A percentile compares a stretch with the other conserved stretches of the same genome.
Conservation (phyloP, 2,888 invertebrate genomes). For the Dryobota labecula region DNA sequence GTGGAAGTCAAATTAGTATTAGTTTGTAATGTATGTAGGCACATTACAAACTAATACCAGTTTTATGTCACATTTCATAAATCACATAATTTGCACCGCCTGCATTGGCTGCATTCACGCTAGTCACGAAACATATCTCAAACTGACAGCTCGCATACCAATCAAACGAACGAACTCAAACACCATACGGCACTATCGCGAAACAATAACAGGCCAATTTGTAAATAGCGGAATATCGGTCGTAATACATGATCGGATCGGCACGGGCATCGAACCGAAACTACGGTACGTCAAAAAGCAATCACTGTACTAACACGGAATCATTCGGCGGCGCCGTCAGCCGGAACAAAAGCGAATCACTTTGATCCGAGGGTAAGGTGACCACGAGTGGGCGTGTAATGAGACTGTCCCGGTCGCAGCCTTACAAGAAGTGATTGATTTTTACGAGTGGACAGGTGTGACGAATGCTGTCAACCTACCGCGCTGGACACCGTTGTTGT, state of each 20-base stretch:
- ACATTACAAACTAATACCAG: slow-evolving; percentile 8
- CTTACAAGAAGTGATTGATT: slow-evolving; percentile 36
- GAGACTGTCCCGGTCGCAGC: slow-evolving; percentile 44
- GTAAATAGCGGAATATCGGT: slow-evolving; percentile 65
- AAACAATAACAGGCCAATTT: slow-evolving; percentile 67
- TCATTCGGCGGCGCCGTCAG: slow-evolving; percentile 80
- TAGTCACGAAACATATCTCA: slow-evolving; percentile 25
- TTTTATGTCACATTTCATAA: slow-evolving; percentile 7
- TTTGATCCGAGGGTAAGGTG: slow-evolving; percentile 79
- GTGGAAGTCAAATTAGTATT: too few species aligned
- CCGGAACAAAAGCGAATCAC: slow-evolving; percentile 87
- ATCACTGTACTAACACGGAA: slow-evolving; percentile 84
- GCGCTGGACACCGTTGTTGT: not conserved
- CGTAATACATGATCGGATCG: slow-evolving; percentile 67
- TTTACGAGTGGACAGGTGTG: slow-evolving; percentile 43
- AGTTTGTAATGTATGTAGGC: too few species aligned
- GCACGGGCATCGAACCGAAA: slow-evolving; percentile 67
- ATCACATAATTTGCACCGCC: slow-evolving; percentile 1
- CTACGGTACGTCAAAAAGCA: slow-evolving; percentile 82
- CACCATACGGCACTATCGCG: slow-evolving; percentile 58
- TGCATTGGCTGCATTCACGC: slow-evolving; percentile 22
- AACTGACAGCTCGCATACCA: slow-evolving; percentile 39
- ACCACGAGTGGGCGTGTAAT: slow-evolving; percentile 57
- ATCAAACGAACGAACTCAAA: slow-evolving; percentile 54
- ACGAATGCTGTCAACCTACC: slow-evolving; percentile 37